Conservation (phyloP, 2,888 invertebrate species). For the Zhuqinia jingwanae region DNA sequence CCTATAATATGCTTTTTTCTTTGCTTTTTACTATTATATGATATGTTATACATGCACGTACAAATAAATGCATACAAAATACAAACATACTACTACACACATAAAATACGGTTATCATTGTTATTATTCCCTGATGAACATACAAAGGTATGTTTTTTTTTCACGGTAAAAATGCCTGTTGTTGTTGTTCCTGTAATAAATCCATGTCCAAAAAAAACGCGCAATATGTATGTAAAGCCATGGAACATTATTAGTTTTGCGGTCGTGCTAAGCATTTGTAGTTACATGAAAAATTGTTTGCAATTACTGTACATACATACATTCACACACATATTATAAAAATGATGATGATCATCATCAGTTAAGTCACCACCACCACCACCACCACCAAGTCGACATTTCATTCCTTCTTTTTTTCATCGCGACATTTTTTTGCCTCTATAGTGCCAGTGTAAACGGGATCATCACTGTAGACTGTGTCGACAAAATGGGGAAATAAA, state of each 20-base stretch:
- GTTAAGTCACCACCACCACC: too few relatives aligned
- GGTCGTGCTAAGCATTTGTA: constrained; percentile 50
- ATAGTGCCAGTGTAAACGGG: neutral
- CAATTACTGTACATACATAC: neutral
- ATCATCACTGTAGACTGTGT: neutral
- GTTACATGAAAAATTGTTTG: constrained; percentile 19
- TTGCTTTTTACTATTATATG: too few relatives aligned
- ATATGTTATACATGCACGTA: constrained; percentile 23
- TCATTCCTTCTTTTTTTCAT: neutral
- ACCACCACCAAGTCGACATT: neutral
- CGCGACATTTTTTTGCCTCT: neutral
- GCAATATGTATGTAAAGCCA: constrained; percentile 2
- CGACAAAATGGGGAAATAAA: constrained; percentile 10
- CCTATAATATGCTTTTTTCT: too few relatives aligned
- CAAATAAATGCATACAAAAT: constrained; percentile 13
- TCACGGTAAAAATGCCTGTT: constrained; percentile 37
- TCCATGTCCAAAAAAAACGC: constrained; percentile 26
- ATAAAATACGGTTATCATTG: constrained; percentile 20
- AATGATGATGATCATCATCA: too few relatives aligned
- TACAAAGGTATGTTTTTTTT: constrained; percentile 47
- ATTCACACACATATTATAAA: neutral
- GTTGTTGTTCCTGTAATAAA: constrained; percentile 17
- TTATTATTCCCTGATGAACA: constrained; percentile 38
- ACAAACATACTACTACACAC: constrained; percentile 19
- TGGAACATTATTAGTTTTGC: constrained; percentile 60